Base-by-base conservation (phyloP, 1,140 invertebrate species). In the Rhagoletis zephyria region DNA sequence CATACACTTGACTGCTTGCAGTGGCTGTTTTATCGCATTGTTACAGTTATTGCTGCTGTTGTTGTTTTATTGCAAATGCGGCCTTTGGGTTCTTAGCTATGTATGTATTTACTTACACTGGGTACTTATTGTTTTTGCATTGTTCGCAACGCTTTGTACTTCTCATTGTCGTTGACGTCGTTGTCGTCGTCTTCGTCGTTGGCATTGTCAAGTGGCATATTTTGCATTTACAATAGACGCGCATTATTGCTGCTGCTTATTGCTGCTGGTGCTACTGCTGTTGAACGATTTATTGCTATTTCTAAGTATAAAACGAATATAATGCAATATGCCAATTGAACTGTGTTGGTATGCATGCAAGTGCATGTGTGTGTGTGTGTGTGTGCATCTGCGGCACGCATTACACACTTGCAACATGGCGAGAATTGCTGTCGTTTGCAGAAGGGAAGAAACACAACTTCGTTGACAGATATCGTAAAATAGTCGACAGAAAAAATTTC, bases 211-310 rank as follows among this genome's bases (percentile, higher is more conserved):
- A 81, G 74, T 81, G 74, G 74, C 74, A 81, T 81, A 81, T 81
- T 81, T 81, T 81, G 74, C 74, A 81, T 81, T 81, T 81, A 81
- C 74, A 56, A 81, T 81, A n/a, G 56, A 56, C 48, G 19, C 67
- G 6, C 45, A 12, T 7, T 51, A 48, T n/a, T 81, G 7, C n/a
- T 81, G 48, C 6, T 70, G 42, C 45, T 70, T 2, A 1, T 81
- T 81, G 74, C 16, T 81, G 48, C 10, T 59, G 48, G 9, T 81
- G 74, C 19, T 56, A 19, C 74, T 81, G 74, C 56, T 81, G 74
- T 81, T 81, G 74, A 81, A 81, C 74, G 74, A 81, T 81, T 81
- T 81, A 81, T 81, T 81, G 48, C 74, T n/a, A 81, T 51, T 81
- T 30, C 74, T 81, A 7, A 19, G 74, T 59, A 16, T 81, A 51